These are phyloP conservation scores for Ichneumon xanthorius DNA, from an alignment of 2,888 invertebrate species.

Conservation along the genomic window DNA sequence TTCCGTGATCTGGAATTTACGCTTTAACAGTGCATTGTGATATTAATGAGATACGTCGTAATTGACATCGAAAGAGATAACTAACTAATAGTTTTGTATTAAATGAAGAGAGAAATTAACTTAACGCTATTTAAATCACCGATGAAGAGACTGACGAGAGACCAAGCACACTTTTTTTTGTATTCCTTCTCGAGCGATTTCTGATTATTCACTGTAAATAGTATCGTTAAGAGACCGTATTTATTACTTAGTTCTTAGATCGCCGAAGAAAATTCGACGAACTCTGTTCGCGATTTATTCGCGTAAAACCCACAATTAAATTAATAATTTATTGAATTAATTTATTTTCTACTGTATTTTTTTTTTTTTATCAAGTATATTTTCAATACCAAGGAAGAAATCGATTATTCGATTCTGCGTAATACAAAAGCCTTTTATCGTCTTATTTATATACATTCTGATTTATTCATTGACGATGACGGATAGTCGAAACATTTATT, in stretches of 20 bases:
- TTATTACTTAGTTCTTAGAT: constrained; percentile 30
- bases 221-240: constrained; percentile 10
- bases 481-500: constrained; percentile 38
- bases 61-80: neutral
- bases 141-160: constrained; percentile 24
- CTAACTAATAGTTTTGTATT: neutral
- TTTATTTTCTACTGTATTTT: constrained; percentile 12
- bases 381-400: constrained; percentile 28
- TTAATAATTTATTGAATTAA: neutral
- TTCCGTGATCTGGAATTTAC: constrained; percentile 38
- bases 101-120: neutral
- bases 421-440: constrained; percentile 51
- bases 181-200: constrained; percentile 22
- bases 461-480: constrained; percentile 46
- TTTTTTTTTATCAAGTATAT: neutral
- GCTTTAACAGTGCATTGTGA: constrained; percentile 59
- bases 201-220: constrained; percentile 7
- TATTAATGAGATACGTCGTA: constrained; percentile 38
- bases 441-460: constrained; percentile 62
- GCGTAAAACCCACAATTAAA: neutral
- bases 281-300: neutral
- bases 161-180: constrained; percentile 17
- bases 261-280: neutral
- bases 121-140: neutral
- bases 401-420: constrained; percentile 27